Evolutionary conservation across 1,140 invertebrate genomes (phyloP).

Genomic region (Brachystomella parvula): DNA sequence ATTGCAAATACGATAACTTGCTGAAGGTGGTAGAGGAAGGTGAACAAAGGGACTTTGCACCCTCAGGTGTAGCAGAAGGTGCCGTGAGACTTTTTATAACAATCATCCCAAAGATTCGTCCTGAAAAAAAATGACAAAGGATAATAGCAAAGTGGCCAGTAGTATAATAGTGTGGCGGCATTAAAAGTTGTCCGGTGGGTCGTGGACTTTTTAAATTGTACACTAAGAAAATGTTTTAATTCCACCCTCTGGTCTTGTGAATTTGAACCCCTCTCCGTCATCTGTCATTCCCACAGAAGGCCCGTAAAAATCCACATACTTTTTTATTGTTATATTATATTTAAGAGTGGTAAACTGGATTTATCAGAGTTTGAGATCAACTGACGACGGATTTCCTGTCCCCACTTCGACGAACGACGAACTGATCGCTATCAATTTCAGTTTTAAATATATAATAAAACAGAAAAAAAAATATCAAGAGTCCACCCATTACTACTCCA

Average conservation of each 20-base stretch:
- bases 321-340: neutral
- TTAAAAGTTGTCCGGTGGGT: neutral
- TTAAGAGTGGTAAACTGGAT: neutral
- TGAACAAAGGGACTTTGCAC: neutral
- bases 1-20: no score
- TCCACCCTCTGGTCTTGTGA: no score
- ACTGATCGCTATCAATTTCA: constrained; percentile 8
- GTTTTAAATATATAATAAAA: no score
- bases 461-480: no score
- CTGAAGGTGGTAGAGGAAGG: neutral
- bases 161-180: neutral
- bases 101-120: neutral
- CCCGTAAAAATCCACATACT: constrained; percentile 8
- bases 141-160: neutral
- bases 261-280: neutral
- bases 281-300: no score
- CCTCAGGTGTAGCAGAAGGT: neutral
- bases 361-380: neutral
- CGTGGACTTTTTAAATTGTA: neutral
- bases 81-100: neutral
- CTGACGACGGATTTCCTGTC: constrained; percentile 11
- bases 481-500: neutral
- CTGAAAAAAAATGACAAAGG: neutral
- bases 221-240: neutral
- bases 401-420: neutral